Base-by-base conservation (phyloP, 2,113 vertebrate genomes). In the Rutilus rutilus region DNA sequence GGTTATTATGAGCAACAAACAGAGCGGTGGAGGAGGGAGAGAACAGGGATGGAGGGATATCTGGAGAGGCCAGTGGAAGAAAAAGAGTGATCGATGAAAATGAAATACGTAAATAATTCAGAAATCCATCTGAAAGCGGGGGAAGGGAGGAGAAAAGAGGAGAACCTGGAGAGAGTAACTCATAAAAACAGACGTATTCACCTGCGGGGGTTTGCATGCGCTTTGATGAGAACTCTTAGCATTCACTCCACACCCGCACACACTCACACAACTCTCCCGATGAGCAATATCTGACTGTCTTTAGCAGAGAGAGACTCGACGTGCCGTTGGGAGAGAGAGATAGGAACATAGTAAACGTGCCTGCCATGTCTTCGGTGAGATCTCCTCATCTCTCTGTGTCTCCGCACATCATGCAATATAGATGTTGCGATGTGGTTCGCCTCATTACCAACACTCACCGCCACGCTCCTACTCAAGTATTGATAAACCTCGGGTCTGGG, bases 201-300 rank as follows among this genome's bases (percentile, higher is more conserved):
- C 60, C 76, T 84, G 45, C 65, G 52, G 65, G 76, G 64, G 93
- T 59, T 62, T 87, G 85, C 85, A 88, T 64, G 75, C 88, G 88
- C 92, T 95, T 95, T 94, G 93, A 94, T 93, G 93, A 83, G 91
- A 91, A 90, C 91, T 92, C 87, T 94, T 94, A 94, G 92, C 90
- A 94, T 95, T 94, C 93, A 85, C 87, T 89, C 92, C 92, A 93
- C 88, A 91, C 92, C 86, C 92, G 52, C 59, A 75, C 86, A 78
- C 74, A 71, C 86, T 52, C 81, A 21, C 15, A 57, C 36, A 54
- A 23, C 79, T 23, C 80, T 82, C 62, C 17, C 42, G 15, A 69
- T 69, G 62, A 82, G 80, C 80, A 27, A 15, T 2, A 23, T 52
- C 33, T 67, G 62, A 69, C 80, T 33, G 62, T 82, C 45, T 69